Evolutionary conservation across 1,140 invertebrate genomes (phyloP).

Genomic region (Brachionus calyciflorus): DNA sequence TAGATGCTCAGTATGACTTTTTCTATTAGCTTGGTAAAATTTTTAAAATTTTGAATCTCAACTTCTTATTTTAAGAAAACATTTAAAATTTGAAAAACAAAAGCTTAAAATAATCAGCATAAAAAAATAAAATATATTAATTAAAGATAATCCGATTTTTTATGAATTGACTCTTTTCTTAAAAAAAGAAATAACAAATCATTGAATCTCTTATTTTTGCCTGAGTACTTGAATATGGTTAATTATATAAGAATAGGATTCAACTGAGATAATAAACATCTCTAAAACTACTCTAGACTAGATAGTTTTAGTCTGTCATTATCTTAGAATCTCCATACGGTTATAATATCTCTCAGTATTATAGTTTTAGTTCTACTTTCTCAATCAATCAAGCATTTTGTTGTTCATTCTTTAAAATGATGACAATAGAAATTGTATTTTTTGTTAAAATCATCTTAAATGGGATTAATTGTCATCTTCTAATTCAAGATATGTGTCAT

Average conservation of each 20-base stretch:
- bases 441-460: conserved; percentile 22
- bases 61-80: no score
- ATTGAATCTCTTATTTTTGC: conserved; percentile 10
- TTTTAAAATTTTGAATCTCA: no score
- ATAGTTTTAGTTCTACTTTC: conserved; percentile 8
- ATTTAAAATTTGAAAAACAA: no score
- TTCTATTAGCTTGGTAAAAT: no score
- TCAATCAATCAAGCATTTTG: conserved; percentile 43
- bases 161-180: not conserved
- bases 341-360: no score
- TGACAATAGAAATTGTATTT: conserved; percentile 37
- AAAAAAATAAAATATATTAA: no score
- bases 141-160: conserved; percentile 6
- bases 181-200: conserved; percentile 8
- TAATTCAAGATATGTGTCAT: conserved; percentile 11
- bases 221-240: conserved; percentile 11
- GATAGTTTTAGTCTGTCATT: conserved; percentile 30
- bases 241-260: conserved; percentile 32
- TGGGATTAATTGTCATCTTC: conserved; percentile 35
- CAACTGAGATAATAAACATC: conserved; percentile 34
- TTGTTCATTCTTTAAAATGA: not conserved
- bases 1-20: no score
- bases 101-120: no score
- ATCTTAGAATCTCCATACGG: no score
- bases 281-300: conserved; percentile 26